phyloP scores from a whole-genome alignment of 1,140 invertebrate species.

The Diprion similis region DNA sequence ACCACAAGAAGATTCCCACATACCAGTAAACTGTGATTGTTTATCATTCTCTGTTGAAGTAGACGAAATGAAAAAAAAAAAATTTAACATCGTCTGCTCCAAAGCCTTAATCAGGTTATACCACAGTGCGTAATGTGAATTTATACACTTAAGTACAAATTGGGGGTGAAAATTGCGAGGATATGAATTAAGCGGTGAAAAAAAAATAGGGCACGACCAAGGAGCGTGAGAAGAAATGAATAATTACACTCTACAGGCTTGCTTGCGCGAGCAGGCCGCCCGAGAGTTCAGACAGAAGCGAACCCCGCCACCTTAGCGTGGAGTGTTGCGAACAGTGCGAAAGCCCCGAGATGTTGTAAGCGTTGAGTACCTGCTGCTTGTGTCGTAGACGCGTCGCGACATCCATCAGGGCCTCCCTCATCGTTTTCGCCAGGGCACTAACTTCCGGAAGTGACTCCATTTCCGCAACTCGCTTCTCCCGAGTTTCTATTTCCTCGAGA shows the following conservation, averaged over 20 bases:
- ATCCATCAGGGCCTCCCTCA: constrained; percentile 50
- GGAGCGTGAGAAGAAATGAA: constrained; percentile 23
- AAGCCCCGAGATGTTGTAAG: constrained; percentile 52
- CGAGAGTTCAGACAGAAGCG: constrained; percentile 39
- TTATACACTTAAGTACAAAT: too few species aligned
- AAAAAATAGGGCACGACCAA: neutral
- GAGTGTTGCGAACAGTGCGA: constrained; percentile 43
- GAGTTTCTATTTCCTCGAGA: constrained; percentile 49
- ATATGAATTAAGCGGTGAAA: neutral
- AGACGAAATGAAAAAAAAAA: neutral
- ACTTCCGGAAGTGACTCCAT: constrained; percentile 53
- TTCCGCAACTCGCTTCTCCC: constrained; percentile 44
- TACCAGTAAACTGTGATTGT: neutral
- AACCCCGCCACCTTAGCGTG: constrained; percentile 46
- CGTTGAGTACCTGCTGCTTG: constrained; percentile 57
- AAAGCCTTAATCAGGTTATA: neutral
- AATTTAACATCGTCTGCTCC: neutral
- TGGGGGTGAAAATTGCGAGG: neutral
- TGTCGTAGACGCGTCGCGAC: constrained; percentile 43
- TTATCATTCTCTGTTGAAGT: neutral
- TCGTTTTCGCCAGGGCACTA: constrained; percentile 43
- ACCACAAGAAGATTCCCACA: neutral
- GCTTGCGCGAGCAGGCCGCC: constrained; percentile 28
- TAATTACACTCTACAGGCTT: constrained; percentile 24
- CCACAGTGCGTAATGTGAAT: too few species aligned